A percentile compares a stretch with the other conserved stretches of the same genome.
These are phyloP conservation scores for Sesia apiformis DNA, from an alignment of 2,888 invertebrate species.

Conservation along the genomic window DNA sequence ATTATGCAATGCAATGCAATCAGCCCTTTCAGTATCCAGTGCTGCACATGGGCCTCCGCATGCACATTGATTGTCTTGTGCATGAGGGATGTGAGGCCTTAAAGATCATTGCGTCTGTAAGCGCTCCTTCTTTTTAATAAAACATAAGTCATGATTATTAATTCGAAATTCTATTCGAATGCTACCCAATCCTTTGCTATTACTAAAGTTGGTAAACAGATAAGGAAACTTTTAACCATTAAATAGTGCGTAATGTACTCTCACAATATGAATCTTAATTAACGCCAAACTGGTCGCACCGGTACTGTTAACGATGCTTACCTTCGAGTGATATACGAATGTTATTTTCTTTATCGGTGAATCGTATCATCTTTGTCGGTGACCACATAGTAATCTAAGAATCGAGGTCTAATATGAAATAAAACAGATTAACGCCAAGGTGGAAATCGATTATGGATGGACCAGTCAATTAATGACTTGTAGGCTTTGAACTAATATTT, in stretches of 20 bases:
- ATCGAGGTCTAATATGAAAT: not conserved
- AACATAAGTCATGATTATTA: no score
- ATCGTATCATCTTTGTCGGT: not conserved
- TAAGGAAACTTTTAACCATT: constrained; percentile 3
- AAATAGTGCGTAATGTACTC: not conserved
- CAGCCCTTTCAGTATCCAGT: no score
- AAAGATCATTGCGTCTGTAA: no score
- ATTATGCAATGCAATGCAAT: no score
- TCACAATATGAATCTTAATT: constrained; percentile 4
- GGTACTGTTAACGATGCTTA: not conserved
- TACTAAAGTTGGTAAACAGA: constrained; percentile 1
- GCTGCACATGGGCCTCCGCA: no score
- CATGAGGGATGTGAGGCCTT: no score
- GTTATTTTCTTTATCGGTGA: not conserved
- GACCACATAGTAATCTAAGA: not conserved
- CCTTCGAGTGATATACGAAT: not conserved
- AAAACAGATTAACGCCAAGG: not conserved
- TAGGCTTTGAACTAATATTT: no score
- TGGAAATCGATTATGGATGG: not conserved
- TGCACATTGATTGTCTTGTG: no score
- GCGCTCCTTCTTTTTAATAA: no score
- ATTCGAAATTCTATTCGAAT: no score
- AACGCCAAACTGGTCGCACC: constrained; percentile 1
- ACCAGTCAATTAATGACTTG: no score
- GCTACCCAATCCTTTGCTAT: no score